phyloP scores from a whole-genome alignment of 1,140 invertebrate species.

The Cyclargus thomasi region DNA sequence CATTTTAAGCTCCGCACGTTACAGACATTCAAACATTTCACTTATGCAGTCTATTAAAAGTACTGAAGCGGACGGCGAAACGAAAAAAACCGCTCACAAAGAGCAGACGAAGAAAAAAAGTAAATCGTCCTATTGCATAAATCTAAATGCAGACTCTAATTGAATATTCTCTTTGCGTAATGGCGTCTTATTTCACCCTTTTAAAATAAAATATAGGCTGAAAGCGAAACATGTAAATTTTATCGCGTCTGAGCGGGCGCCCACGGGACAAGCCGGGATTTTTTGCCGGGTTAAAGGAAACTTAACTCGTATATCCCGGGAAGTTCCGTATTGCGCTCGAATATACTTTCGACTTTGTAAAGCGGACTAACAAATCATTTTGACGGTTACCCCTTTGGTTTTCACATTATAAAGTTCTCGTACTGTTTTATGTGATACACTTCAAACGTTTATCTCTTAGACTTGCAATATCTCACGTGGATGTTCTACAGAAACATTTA shows the following conservation, averaged over 20 bases:
- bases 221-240: constrained; percentile 73
- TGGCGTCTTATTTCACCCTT: constrained; percentile 66
- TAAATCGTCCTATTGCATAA: constrained; percentile 53
- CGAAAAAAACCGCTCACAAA: constrained; percentile 35
- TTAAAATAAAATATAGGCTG: constrained; percentile 71
- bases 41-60: constrained; percentile 17
- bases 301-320: constrained; percentile 65
- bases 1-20: not conserved
- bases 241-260: constrained; percentile 56
- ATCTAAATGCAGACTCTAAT: constrained; percentile 67
- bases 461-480: too few species aligned
- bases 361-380: constrained; percentile 51
- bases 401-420: constrained; percentile 11
- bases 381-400: constrained; percentile 6
- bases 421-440: constrained; percentile 6
- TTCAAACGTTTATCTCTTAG: too few species aligned
- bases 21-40: constrained; percentile 13
- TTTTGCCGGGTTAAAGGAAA: constrained; percentile 63
- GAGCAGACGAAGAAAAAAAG: constrained; percentile 38
- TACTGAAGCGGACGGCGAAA: constrained; percentile 31
- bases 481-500: too few species aligned
- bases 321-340: constrained; percentile 27
- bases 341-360: constrained; percentile 26
- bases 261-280: constrained; percentile 48
- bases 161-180: constrained; percentile 72